phyloP scores from a whole-genome alignment of 2,888 invertebrate genomes.

The Phanerotoma sp. region DNA sequence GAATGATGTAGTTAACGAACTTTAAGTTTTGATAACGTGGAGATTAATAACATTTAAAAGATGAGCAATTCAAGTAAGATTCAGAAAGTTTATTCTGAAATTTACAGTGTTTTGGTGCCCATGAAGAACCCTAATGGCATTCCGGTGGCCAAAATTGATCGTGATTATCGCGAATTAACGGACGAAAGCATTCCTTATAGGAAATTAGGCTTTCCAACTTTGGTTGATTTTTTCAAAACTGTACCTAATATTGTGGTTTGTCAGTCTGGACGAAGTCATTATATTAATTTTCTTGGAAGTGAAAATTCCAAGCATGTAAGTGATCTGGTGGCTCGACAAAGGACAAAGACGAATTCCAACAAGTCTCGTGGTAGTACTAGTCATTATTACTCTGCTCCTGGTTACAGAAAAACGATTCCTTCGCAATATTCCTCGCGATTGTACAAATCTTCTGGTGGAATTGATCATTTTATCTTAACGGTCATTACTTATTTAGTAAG shows the following conservation, averaged over 20 bases:
- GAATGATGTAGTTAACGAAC: too few species aligned
- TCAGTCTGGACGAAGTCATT: background rate
- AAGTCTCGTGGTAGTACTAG: too few species aligned
- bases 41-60: too few species aligned
- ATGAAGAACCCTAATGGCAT: constrained; percentile 23
- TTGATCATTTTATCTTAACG: too few species aligned
- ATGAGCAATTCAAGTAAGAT: too few species aligned
- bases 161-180: constrained; percentile 35
- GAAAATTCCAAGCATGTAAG: constrained; percentile 42
- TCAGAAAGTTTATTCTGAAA: too few species aligned
- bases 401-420: too few species aligned
- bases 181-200: constrained; percentile 40
- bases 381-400: too few species aligned
- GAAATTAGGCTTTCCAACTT: constrained; percentile 30
- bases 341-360: background rate
- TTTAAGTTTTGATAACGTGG: too few species aligned
- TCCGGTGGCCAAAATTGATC: constrained; percentile 26
- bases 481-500: too few species aligned
- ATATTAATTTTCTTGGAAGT: constrained; percentile 33
- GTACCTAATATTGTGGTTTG: constrained; percentile 29
- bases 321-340: constrained; percentile 41
- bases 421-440: too few species aligned
- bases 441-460: too few species aligned
- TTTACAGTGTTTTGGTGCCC: constrained; percentile 37
- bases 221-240: constrained; percentile 36